phyloP scores from a whole-genome alignment of 2,113 vertebrate genomes.

The Hippocampus abdominalis region DNA sequence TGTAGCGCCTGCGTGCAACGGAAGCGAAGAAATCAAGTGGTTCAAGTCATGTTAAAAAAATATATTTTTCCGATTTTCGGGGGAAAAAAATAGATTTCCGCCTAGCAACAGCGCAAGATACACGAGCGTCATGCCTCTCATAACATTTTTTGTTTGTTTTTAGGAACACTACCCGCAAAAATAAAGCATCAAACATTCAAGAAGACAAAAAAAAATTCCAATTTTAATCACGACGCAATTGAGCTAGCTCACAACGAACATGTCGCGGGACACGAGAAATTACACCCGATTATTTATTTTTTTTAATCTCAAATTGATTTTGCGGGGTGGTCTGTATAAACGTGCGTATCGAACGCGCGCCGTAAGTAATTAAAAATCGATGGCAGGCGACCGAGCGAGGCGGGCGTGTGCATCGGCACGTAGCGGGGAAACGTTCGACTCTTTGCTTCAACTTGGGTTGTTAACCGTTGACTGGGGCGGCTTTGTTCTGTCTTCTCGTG shows the following conservation, averaged over 20 bases:
- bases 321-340: slow-evolving; percentile 49
- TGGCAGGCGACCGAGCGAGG: slow-evolving; percentile 39
- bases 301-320: slow-evolving; percentile 59
- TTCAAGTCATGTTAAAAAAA: not conserved
- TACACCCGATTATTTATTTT: slow-evolving; percentile 49
- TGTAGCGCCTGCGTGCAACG: not conserved
- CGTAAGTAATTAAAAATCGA: slow-evolving; percentile 29
- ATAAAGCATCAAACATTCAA: not conserved
- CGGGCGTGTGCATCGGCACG: slow-evolving; percentile 49
- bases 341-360: slow-evolving; percentile 50
- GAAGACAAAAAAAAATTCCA: no score
- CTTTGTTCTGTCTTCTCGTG: not conserved
- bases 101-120: no score
- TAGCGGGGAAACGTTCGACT: slow-evolving; percentile 34
- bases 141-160: no score
- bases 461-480: not conserved
- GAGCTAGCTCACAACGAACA: no score
- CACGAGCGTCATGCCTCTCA: no score
- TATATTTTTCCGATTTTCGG: no score
- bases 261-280: slow-evolving; percentile 15
- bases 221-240: no score
- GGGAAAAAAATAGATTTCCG: no score
- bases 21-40: not conserved
- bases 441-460: not conserved
- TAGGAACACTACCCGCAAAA: not conserved